Evolutionary conservation across 2,113 vertebrate genomes (phyloP).

Genomic region (Okapia johnstoni): DNA sequence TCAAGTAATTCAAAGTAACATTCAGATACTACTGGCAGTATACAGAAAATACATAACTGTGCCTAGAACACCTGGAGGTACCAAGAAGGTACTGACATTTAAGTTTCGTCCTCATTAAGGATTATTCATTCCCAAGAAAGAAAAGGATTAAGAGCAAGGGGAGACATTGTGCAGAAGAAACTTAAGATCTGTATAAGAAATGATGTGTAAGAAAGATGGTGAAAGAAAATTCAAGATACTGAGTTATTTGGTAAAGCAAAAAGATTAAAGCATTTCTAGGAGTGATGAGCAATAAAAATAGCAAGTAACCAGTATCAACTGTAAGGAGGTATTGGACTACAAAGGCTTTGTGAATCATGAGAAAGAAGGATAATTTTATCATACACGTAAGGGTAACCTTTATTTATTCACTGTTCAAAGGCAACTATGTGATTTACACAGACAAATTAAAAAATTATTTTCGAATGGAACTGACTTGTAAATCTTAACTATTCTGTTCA

Average conservation of each 20-base stretch:
- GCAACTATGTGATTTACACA: background rate
- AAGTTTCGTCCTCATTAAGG: background rate
- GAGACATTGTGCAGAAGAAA: background rate
- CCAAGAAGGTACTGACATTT: background rate
- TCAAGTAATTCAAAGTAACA: background rate
- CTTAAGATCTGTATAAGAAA: background rate
- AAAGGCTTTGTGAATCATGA: background rate
- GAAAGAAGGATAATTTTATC: background rate
- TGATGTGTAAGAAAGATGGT: background rate
- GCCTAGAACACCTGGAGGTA: background rate
- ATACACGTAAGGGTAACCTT: background rate
- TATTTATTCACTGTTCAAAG: background rate
- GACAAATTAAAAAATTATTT: background rate
- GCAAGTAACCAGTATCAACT: background rate
- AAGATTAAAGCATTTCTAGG: background rate
- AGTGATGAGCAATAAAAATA: background rate
- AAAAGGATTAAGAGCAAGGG: background rate
- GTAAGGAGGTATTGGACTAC: background rate
- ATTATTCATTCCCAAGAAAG: background rate
- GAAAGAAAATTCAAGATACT: background rate
- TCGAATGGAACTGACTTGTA: background rate
- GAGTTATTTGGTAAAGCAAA: background rate
- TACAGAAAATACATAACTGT: background rate
- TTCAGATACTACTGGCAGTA: background rate
- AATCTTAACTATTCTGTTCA: background rate